Conservation (phyloP, 2,113 vertebrate species). For the Onychostoma macrolepis region DNA sequence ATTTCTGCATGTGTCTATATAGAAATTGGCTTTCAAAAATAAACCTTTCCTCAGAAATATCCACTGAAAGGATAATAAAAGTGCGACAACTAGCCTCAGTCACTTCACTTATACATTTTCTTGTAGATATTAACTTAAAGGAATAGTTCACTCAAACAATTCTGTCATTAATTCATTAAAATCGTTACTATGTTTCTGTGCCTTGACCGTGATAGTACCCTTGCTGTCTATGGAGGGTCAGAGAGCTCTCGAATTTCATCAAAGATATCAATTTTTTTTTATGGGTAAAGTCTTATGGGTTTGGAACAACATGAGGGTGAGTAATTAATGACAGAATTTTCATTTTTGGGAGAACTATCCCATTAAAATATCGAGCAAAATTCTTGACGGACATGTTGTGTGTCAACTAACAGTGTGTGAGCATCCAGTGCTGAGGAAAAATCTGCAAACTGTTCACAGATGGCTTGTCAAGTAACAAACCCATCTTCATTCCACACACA, state of each 20-base stretch:
- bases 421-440: conserved; percentile 39
- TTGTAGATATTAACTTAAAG: too few species aligned
- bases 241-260: too few species aligned
- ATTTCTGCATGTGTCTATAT: not conserved
- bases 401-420: conserved; percentile 11
- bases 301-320: too few species aligned
- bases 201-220: too few species aligned
- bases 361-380: too few species aligned
- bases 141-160: too few species aligned
- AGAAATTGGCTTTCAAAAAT: not conserved
- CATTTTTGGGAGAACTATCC: too few species aligned
- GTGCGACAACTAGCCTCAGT: not conserved
- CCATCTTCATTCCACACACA: conserved; percentile 20
- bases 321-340: too few species aligned
- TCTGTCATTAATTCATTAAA: too few species aligned
- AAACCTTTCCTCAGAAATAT: not conserved
- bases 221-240: too few species aligned
- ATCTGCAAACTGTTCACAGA: conserved; percentile 54
- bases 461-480: conserved; percentile 56
- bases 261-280: not conserved
- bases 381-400: not conserved
- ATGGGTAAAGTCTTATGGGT: too few species aligned
- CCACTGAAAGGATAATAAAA: not conserved
- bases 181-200: too few species aligned
- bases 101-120: not conserved